phyloP scores from a whole-genome alignment of 2,797 vertebrate genomes.

The Sparus aurata region DNA sequence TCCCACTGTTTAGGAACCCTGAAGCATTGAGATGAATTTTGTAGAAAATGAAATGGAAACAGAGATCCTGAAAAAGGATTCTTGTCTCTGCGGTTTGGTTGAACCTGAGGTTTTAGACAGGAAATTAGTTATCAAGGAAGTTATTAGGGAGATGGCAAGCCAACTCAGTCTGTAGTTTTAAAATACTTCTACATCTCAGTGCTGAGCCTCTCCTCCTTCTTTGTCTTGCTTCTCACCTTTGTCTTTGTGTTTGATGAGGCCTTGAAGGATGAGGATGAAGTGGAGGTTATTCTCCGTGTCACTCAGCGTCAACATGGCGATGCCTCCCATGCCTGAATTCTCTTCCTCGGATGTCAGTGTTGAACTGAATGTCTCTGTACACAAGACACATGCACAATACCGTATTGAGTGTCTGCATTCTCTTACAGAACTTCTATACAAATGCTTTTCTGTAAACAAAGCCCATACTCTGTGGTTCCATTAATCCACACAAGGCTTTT shows the following conservation, averaged over 20 bases:
- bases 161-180: too few species aligned
- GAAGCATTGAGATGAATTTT: background rate
- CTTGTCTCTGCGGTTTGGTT: background rate
- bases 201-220: too few species aligned
- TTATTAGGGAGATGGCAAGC: too few species aligned
- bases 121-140: background rate
- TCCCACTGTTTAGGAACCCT: background rate
- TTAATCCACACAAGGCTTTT: conserved; percentile 46
- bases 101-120: background rate
- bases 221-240: conserved; percentile 76
- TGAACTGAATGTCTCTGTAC: conserved; percentile 94
- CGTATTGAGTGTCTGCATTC: conserved; percentile 31
- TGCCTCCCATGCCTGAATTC: conserved; percentile 88
- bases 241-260: conserved; percentile 84
- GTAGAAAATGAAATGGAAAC: background rate
- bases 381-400: conserved; percentile 25
- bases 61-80: background rate
- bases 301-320: conserved; percentile 93
- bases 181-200: background rate
- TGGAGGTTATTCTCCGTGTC: conserved; percentile 96
- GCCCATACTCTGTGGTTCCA: conserved; percentile 13
- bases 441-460: conserved; percentile 55
- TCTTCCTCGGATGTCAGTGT: conserved; percentile 88
- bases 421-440: conserved; percentile 21
- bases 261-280: conserved; percentile 94